Evolutionary conservation across 2,888 invertebrate genomes (phyloP).

Genomic region (Phyllotreta cruciferae): DNA sequence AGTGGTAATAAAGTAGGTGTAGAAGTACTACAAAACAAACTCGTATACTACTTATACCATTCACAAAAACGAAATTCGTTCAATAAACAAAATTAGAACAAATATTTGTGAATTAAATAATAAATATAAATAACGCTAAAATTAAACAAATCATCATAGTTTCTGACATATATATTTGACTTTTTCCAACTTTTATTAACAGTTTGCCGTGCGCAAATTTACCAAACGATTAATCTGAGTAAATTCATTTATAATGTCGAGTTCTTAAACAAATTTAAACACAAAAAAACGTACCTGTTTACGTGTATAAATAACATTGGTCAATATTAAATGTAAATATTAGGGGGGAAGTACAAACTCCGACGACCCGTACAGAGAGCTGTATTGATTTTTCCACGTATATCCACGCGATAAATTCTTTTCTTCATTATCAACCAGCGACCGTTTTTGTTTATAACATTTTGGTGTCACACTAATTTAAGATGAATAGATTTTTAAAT

Average conservation of each 20-base stretch:
- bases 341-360: slow-evolving; percentile 40
- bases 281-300: slow-evolving; percentile 38
- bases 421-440: too few species aligned
- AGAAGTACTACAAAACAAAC: slow-evolving; percentile 9
- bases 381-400: too few species aligned
- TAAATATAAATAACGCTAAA: slow-evolving; percentile 44
- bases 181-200: slow-evolving; percentile 50
- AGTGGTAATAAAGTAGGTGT: slow-evolving; percentile 17
- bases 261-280: slow-evolving; percentile 45
- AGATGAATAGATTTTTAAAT: too few species aligned
- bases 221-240: slow-evolving; percentile 52
- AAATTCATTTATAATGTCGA: slow-evolving; percentile 43
- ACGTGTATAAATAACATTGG: slow-evolving; percentile 51
- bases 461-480: too few species aligned
- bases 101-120: slow-evolving; percentile 53
- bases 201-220: slow-evolving; percentile 53
- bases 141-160: slow-evolving; percentile 48
- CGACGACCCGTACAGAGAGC: not conserved
- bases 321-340: slow-evolving; percentile 51
- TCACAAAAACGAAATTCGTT: slow-evolving; percentile 44
- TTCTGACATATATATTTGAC: slow-evolving; percentile 45
- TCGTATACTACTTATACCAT: slow-evolving; percentile 32
- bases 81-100: slow-evolving; percentile 49
- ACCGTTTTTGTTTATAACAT: too few species aligned
- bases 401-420: too few species aligned